Evolutionary conservation across 2,113 vertebrate species (phyloP).

Genomic region (Lophius piscatorius): DNA sequence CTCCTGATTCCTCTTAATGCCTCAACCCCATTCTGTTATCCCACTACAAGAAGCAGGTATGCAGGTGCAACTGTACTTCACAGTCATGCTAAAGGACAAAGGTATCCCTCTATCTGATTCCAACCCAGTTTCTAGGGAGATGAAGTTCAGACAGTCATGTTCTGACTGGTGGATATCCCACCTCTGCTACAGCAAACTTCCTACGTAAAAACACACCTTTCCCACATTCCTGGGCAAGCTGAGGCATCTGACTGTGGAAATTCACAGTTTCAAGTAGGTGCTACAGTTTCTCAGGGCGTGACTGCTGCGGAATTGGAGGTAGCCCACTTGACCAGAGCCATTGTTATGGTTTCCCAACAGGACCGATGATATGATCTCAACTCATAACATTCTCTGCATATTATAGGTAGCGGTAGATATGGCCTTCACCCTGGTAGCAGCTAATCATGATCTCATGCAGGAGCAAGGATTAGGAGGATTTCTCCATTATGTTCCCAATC

Average conservation of each 20-base stretch:
- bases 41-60: neutral
- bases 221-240: constrained; percentile 46
- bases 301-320: too few species aligned
- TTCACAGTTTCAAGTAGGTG: constrained; percentile 6
- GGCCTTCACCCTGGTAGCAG: too few species aligned
- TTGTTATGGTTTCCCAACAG: too few species aligned
- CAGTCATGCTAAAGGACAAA: neutral
- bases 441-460: too few species aligned
- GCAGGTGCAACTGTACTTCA: neutral
- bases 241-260: constrained; percentile 12
- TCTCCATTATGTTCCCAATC: too few species aligned
- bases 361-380: too few species aligned
- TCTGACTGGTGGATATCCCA: constrained; percentile 15
- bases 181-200: constrained; percentile 8
- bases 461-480: too few species aligned
- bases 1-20: neutral
- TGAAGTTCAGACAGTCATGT: constrained; percentile 9
- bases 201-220: constrained; percentile 6
- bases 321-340: too few species aligned
- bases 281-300: constrained; percentile 3
- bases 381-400: too few species aligned
- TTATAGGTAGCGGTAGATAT: too few species aligned
- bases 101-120: neutral
- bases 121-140: neutral
- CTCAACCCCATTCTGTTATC: too few species aligned